Conservation (phyloP, 1,140 invertebrate genomes). For the Dermatophagoides farinae region DNA sequence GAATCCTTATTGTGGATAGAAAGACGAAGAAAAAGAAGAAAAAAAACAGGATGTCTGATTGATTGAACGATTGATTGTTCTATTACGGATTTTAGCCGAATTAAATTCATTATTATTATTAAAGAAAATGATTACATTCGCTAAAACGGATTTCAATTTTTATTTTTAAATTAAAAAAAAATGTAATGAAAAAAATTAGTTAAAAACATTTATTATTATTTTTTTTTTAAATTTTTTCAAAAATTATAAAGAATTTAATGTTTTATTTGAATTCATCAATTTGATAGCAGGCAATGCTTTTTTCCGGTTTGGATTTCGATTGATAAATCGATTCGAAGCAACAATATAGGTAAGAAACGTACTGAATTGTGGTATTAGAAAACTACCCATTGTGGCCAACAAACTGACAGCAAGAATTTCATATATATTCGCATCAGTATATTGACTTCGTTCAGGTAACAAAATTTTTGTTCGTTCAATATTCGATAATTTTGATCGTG, state of each 20-base stretch:
- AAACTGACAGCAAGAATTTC: background rate
- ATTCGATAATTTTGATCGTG: too few species aligned
- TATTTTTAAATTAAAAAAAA: background rate
- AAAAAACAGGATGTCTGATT: too few species aligned
- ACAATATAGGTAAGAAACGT: slow-evolving; percentile 2
- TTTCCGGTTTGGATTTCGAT: background rate
- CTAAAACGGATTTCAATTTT: too few species aligned
- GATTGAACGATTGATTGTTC: too few species aligned
- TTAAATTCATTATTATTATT: too few species aligned
- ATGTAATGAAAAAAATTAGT: background rate
- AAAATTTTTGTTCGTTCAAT: too few species aligned
- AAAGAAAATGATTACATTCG: too few species aligned
- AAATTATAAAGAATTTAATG: background rate
- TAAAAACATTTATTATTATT: background rate
- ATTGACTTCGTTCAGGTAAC: background rate
- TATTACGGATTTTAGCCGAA: too few species aligned
- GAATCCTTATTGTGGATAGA: too few species aligned
- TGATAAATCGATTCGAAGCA: background rate
- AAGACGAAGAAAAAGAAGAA: too few species aligned
- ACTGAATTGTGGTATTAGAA: background rate
- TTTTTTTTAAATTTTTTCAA: background rate
- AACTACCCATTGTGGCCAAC: background rate
- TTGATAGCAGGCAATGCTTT: background rate
- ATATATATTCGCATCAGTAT: background rate
- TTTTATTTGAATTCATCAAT: background rate